Conservation (phyloP, 2,797 vertebrate species). For the Paramormyrops hopkinsi region DNA sequence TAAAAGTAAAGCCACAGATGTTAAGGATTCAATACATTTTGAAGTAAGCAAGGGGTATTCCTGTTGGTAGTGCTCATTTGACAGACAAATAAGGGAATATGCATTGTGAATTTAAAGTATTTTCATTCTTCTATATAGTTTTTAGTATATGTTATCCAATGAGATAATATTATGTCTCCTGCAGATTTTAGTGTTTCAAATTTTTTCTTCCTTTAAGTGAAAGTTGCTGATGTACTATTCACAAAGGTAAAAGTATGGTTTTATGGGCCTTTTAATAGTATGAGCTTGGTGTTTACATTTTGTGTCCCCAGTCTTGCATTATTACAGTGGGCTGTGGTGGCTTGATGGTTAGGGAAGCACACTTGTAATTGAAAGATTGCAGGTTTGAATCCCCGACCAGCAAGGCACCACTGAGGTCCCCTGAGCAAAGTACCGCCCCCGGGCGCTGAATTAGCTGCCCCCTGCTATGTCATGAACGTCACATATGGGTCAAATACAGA, state of each 20-base stretch:
- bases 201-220: background rate
- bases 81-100: slow-evolving; percentile 2
- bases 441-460: too few relatives aligned
- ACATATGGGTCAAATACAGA: too few relatives aligned
- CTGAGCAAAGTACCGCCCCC: too few relatives aligned
- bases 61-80: background rate
- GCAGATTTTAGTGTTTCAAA: background rate
- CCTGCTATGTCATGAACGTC: too few relatives aligned
- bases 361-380: too few relatives aligned
- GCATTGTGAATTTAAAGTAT: background rate
- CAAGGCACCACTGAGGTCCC: too few relatives aligned
- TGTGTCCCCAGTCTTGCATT: background rate
- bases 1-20: background rate
- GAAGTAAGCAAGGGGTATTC: background rate
- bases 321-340: background rate
- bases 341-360: too few relatives aligned
- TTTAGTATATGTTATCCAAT: background rate
- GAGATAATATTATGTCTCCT: background rate
- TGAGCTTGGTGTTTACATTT: background rate
- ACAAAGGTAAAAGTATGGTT: background rate
- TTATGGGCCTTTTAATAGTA: background rate
- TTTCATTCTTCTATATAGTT: background rate
- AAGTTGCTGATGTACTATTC: background rate
- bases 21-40: background rate
- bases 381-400: too few relatives aligned